Conservation (phyloP, 2,113 vertebrate species). For the Python bivittatus region DNA sequence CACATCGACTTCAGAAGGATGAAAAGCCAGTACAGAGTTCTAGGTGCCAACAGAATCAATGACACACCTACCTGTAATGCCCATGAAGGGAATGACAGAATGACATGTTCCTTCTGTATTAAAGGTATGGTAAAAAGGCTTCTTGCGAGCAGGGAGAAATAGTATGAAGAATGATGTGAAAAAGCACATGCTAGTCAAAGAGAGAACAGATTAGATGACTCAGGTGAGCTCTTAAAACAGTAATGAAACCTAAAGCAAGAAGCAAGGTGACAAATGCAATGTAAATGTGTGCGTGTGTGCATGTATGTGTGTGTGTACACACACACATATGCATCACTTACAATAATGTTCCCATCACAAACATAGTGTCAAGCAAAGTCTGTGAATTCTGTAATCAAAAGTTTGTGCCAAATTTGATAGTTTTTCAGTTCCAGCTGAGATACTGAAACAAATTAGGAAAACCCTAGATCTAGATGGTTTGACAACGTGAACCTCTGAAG, state of each 20-base stretch:
- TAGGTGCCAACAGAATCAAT: slow-evolving; percentile 4
- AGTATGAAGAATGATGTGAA: slow-evolving; percentile 41
- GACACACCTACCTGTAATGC: slow-evolving; percentile 46
- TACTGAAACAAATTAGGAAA: background rate
- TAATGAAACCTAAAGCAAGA: slow-evolving; percentile 23
- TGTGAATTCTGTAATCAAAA: slow-evolving; percentile 16
- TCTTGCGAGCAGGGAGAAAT: slow-evolving; percentile 34
- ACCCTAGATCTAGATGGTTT: background rate
- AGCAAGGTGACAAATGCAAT: slow-evolving; percentile 15
- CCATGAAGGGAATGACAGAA: slow-evolving; percentile 12
- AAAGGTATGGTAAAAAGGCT: slow-evolving; percentile 43
- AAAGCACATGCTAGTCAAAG: slow-evolving; percentile 46
- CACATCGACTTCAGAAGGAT: background rate
- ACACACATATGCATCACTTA: background rate
- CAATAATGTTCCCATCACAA: slow-evolving; percentile 5
- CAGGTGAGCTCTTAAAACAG: slow-evolving; percentile 10
- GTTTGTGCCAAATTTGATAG: background rate
- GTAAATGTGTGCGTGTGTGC: background rate
- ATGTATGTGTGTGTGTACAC: background rate
- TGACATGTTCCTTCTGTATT: slow-evolving; percentile 42
- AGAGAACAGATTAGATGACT: slow-evolving; percentile 46
- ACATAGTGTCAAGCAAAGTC: slow-evolving; percentile 8
- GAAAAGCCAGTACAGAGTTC: background rate
- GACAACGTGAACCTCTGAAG: background rate
- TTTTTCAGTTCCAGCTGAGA: background rate